Conservation (phyloP, 2,888 invertebrate genomes). For the Eristalis pertinax region DNA sequence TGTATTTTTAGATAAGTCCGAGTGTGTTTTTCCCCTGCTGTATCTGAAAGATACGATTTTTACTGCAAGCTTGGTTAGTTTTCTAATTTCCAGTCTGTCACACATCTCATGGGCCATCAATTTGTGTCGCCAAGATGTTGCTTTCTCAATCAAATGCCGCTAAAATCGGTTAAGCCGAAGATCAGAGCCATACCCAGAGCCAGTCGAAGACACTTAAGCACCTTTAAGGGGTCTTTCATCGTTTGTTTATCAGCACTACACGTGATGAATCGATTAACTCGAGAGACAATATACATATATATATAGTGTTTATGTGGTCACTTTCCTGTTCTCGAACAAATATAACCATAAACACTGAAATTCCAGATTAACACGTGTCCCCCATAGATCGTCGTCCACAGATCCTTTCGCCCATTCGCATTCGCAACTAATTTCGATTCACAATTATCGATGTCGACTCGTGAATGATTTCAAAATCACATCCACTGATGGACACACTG, state of each 20-base stretch:
- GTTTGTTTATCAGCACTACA: slow-evolving; percentile 21
- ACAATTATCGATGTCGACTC: slow-evolving; percentile 19
- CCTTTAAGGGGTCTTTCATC: slow-evolving; percentile 7
- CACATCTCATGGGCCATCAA: not conserved
- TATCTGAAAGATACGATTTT: not conserved
- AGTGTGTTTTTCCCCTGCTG: not conserved
- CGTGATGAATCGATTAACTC: slow-evolving; percentile 43
- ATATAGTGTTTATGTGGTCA: not conserved
- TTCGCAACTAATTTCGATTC: slow-evolving; percentile 20
- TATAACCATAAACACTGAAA: slow-evolving; percentile 14
- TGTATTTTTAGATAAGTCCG: not conserved
- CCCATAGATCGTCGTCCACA: not conserved
- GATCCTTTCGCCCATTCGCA: slow-evolving; percentile 14
- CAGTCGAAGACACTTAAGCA: slow-evolving; percentile 3
- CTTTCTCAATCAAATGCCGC: slow-evolving; percentile 8
- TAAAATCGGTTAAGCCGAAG: not conserved
- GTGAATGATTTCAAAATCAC: slow-evolving; percentile 25
- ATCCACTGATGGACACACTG: not conserved
- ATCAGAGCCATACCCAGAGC: slow-evolving; percentile 2
- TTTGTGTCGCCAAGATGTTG: not conserved
- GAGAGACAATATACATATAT: not conserved
- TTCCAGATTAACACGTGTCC: slow-evolving; percentile 29
- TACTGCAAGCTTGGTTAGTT: not conserved
- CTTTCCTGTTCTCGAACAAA: slow-evolving; percentile 28
- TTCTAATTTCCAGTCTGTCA: not conserved